These are phyloP conservation scores for Crematogaster levior DNA, from an alignment of 2,888 invertebrate genomes.

Conservation along the genomic window DNA sequence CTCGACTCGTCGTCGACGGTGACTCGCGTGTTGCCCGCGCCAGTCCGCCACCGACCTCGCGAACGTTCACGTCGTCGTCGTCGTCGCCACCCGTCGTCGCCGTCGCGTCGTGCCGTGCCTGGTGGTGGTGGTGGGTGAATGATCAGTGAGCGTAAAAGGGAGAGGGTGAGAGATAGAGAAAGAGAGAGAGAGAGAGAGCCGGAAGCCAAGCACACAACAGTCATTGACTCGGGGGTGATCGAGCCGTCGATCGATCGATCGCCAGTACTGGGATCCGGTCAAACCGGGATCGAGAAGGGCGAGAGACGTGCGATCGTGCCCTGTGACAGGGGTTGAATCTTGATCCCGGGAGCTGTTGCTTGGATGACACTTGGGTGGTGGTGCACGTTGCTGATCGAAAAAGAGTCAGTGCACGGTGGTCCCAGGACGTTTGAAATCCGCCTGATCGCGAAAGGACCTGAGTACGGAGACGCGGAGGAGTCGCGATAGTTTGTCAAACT, in stretches of 20 bases:
- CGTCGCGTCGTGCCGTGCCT: slow-evolving; percentile 41
- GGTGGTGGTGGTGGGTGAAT: slow-evolving; percentile 48
- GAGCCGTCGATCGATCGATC: slow-evolving; percentile 13
- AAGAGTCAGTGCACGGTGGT: slow-evolving; percentile 13
- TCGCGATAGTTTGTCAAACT: slow-evolving; percentile 24
- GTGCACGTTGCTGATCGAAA: slow-evolving; percentile 18
- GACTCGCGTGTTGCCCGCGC: slow-evolving; percentile 68
- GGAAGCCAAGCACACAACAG: not conserved
- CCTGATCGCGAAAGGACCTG: not conserved
- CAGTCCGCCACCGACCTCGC: slow-evolving; percentile 76
- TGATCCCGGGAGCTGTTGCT: slow-evolving; percentile 5
- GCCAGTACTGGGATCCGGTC: not conserved
- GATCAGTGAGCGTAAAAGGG: slow-evolving; percentile 31
- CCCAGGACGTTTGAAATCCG: not conserved
- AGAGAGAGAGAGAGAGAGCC: slow-evolving; percentile 15
- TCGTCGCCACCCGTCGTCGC: slow-evolving; percentile 47
- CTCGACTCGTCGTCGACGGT: slow-evolving; percentile 70
- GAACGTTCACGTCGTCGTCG: slow-evolving; percentile 68
- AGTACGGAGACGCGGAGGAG: slow-evolving; percentile 1
- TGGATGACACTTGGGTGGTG: slow-evolving; percentile 26
- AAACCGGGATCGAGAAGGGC: slow-evolving; percentile 2
- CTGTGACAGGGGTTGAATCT: slow-evolving; percentile 9
- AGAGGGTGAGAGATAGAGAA: not conserved
- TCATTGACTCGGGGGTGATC: slow-evolving; percentile 29
- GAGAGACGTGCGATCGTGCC: not conserved